Evolutionary conservation across 2,113 vertebrate species (phyloP), one percentile per base, ranked within the genome.

Genomic region (Syrmaticus mikado): DNA sequence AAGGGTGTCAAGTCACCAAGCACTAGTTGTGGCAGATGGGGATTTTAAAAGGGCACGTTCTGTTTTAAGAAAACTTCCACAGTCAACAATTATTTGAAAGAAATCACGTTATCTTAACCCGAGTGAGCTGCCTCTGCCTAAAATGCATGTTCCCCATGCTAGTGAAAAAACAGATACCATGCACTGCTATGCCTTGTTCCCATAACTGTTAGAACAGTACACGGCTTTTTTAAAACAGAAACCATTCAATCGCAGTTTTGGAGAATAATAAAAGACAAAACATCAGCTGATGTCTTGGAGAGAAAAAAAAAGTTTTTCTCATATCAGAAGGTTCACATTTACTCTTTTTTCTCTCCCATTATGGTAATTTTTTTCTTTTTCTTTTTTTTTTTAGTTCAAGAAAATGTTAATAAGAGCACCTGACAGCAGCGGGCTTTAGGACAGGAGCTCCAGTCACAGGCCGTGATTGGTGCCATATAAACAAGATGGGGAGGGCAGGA

Each of bases 31-130:
- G 38, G 75, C 38, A 81, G 41, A 78, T 4, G 22, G 11, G 13
- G 41, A 84, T 50, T 85, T 89, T 46, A 6, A 41, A 95, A 40
- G 61, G 61, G 16, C 38, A 27, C 7, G 6, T 27, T 40, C 36
- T 62, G 60, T 27, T 62, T 27, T 24, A 67, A 30, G 1, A 20
- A 65, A 70, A 9, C 3, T 7, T 30, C 48, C 13, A 34, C 3
- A 6, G 8, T 68, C 46, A 79, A 79, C 19, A 52, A 50, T n/a
- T 75, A 75, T 55, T 87, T 87, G 61, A 91, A 72, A 76, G 38
- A 72, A 79, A 81, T 38, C 3, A 41, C 3, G 2, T 45, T 66
- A 70, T 27, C 50, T 70, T 77, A 78, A 88, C 4, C 12, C 46
- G 71, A 48, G 64, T 0, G 0, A 82, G 34, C 28, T 64, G 2